Base-by-base conservation (phyloP, 2,888 invertebrate genomes). In the Spatulosminthurus flaviceps region DNA sequence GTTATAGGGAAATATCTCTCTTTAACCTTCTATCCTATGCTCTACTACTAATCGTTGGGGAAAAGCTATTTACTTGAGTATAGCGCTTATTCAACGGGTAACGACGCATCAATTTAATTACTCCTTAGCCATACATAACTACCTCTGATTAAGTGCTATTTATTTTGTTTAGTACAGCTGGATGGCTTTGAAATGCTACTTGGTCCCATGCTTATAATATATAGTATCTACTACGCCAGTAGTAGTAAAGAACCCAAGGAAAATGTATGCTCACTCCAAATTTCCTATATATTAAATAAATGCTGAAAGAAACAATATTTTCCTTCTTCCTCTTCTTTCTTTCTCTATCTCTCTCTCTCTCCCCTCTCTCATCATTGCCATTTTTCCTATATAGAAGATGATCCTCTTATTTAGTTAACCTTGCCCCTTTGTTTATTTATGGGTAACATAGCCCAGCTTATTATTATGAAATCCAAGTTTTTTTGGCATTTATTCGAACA, bases 401-500 rank as follows among this genome's bases (percentile, higher is more conserved):
- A 13, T 51, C n/a, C n/a, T 51, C 16, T 51, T 51, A 51, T 51
- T 51, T 13, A 19, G 51, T 51, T 51, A 51, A 51, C 51, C 51
- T 51, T 51, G 51, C 51, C 16, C 51, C n/a, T 51, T 19, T n/a
- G 51, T 51, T 51, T 51, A 51, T 51, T 51, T 51, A 51, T 51
- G 51, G 51, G 2, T 51, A 13, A 51, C 5, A 51, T 51, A n/a
- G 51, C n/a, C 16, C 16, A 5, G n/a, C 51, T 51, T 51, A 51
- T 51, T 51, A 51, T 51, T 51, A 51, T 51, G 51, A 51, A 51
- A 51, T 51, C 19, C 51, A 51, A 19, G 5, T 51, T 19, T 51
- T 51, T 51, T 51, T 51, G 51, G 51, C 51, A 51, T 51, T 51
- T 51, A 51, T 51, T 51, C 16, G 51, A 51, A n/a, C 51, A 51